Conservation (phyloP, 2,113 vertebrate genomes). For the Hydropotes inermis region DNA sequence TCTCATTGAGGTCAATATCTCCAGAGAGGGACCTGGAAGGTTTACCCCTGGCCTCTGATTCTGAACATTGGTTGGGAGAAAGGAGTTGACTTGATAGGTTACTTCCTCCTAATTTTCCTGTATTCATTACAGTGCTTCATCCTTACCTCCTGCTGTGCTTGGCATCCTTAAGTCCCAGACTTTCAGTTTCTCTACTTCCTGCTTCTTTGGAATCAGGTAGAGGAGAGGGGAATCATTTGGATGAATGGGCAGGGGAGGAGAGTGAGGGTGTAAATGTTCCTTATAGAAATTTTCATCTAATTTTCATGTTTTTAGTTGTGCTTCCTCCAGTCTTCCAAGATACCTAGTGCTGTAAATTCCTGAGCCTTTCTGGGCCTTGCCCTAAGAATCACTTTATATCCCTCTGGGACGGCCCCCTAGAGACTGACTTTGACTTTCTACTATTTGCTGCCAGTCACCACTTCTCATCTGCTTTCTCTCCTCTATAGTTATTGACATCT, state of each 20-base stretch:
- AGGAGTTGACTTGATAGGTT: background rate
- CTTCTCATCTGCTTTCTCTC: background rate
- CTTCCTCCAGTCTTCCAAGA: background rate
- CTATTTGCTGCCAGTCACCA: background rate
- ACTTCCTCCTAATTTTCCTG: background rate
- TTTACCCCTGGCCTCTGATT: background rate
- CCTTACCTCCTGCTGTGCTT: background rate
- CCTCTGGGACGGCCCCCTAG: background rate
- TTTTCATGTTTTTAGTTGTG: background rate
- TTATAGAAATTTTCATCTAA: background rate
- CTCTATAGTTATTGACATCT: background rate
- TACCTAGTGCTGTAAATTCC: background rate
- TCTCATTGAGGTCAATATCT: background rate
- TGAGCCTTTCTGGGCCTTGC: background rate
- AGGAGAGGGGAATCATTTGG: background rate
- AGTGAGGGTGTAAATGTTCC: background rate
- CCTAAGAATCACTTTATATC: background rate
- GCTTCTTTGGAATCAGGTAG: background rate
- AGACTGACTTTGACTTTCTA: background rate
- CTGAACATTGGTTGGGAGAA: background rate
- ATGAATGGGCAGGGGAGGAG: background rate
- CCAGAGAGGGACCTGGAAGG: background rate
- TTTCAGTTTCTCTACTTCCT: background rate
- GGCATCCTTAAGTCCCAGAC: background rate
- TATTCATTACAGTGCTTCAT: background rate